phyloP scores from a whole-genome alignment of 2,888 invertebrate genomes.

The Trachelus tabidus region DNA sequence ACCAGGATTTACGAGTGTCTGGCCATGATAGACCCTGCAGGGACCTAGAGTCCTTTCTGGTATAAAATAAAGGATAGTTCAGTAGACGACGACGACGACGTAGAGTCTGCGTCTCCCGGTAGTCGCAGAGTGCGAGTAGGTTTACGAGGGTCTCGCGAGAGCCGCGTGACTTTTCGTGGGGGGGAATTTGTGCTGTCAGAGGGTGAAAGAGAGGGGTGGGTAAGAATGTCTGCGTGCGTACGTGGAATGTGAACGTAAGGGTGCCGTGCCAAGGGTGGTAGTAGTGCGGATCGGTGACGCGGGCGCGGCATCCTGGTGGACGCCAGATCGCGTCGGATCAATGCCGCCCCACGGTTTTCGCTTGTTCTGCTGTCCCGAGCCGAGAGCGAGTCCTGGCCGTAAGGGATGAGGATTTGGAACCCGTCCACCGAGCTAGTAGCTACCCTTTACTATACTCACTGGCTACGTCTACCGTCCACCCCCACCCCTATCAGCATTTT shows the following conservation, averaged over 20 bases:
- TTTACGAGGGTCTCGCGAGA: too few relatives aligned
- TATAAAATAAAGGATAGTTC: too few relatives aligned
- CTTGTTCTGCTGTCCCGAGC: conserved; percentile 3
- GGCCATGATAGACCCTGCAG: too few relatives aligned
- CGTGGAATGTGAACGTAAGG: not conserved
- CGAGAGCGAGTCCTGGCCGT: conserved; percentile 8
- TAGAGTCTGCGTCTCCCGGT: too few relatives aligned
- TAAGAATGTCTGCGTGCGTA: not conserved
- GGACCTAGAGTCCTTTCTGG: too few relatives aligned
- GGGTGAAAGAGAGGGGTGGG: too few relatives aligned
- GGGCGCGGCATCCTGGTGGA: conserved; percentile 34
- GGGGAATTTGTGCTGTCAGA: too few relatives aligned
- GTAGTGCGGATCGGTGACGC: conserved; percentile 12
- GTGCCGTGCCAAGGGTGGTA: not conserved
- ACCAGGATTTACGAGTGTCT: too few relatives aligned
- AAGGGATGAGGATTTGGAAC: conserved; percentile 43
- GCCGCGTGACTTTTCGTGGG: too few relatives aligned
- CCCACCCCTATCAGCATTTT: conserved; percentile 22
- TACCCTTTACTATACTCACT: not conserved
- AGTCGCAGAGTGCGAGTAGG: too few relatives aligned
- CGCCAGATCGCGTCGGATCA: conserved; percentile 36
- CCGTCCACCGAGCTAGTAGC: conserved; percentile 33
- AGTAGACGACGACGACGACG: too few relatives aligned
- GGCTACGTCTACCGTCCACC: not conserved
- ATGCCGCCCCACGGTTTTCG: conserved; percentile 28